Base-by-base conservation (phyloP, 2,888 invertebrate species). In the Cancer borealis region DNA sequence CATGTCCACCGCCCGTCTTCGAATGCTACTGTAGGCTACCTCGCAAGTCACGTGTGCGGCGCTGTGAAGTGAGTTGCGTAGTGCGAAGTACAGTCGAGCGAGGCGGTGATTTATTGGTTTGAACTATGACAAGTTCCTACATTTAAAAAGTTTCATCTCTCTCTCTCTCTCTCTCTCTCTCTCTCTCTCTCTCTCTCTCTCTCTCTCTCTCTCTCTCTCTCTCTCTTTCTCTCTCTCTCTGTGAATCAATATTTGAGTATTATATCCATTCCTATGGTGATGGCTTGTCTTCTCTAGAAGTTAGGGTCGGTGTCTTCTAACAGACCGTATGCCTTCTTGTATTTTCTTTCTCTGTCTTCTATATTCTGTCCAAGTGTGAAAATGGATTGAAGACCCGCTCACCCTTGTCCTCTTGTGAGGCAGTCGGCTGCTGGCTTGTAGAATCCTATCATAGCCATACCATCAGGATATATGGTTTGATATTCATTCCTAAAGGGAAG, bases 161-260 rank as follows among this genome's bases (percentile, higher is more conserved):
- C 60, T 66, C 60, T 66, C 60, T 66, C 60, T 66, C 60, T 66
- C 60, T 66, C 60, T 66, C 60, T 66, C 60, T 66, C 60, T 66
- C 60, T 66, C 60, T 66, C 60, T 66, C 60, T 73, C n/a, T n/a
- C 66, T 21, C 26, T 26, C 26, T 21, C 73, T 26, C 73, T 73
- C 73, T 73, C 73, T 73, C 73, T 73, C 73, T 54, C 54, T 54
- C 54, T 54, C 54, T 54, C 54, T 54, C 54, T 54, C 54, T 54
- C 54, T 54, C 54, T 54, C 54, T 54, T 3, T 54, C 54, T 54
- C 54, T 73, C 73, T 73, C 73, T 73, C 73, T 73, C 8, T 21
- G 8, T 73, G 2, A 26, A 3, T 73, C 8, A 26, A 0, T 26
- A 26, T 26, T 26, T 3, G 21, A 21, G 60, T 21, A 10, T 60